These are phyloP conservation scores for Bombyx huttoni DNA, from an alignment of 2,888 invertebrate species.

Conservation along the genomic window DNA sequence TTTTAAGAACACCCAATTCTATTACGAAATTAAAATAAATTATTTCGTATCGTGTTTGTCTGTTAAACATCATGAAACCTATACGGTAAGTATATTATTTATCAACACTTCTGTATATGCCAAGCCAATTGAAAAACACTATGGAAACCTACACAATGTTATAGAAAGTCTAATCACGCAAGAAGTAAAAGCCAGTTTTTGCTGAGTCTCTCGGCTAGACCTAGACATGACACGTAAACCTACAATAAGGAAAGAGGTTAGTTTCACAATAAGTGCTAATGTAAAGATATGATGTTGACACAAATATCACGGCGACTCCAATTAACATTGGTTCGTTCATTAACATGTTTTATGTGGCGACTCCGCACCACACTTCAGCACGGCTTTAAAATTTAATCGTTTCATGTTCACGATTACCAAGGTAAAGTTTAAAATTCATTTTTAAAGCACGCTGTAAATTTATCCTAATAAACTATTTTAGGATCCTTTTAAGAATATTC, in stretches of 20 bases:
- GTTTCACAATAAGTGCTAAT: neutral
- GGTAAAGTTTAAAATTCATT: neutral
- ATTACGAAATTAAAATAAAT: too few relatives aligned
- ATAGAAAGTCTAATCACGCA: conserved; percentile 8
- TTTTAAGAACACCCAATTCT: too few relatives aligned
- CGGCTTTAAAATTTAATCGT: neutral
- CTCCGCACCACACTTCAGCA: neutral
- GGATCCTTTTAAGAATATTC: neutral
- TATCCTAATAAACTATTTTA: neutral
- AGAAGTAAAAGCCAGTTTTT: neutral
- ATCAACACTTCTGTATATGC: too few relatives aligned
- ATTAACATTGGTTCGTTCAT: neutral
- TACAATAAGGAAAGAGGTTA: conserved; percentile 3
- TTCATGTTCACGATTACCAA: neutral
- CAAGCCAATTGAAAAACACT: neutral
- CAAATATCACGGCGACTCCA: neutral
- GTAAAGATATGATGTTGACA: neutral
- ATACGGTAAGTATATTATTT: too few relatives aligned
- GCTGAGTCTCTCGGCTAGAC: neutral
- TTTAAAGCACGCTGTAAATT: neutral
- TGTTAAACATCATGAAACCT: too few relatives aligned
- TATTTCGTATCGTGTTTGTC: too few relatives aligned
- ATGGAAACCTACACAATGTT: neutral
- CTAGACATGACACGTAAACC: conserved; percentile 9
- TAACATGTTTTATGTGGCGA: neutral